phyloP scores from a whole-genome alignment of 2,888 invertebrate species.

The Polyploca ridens region DNA sequence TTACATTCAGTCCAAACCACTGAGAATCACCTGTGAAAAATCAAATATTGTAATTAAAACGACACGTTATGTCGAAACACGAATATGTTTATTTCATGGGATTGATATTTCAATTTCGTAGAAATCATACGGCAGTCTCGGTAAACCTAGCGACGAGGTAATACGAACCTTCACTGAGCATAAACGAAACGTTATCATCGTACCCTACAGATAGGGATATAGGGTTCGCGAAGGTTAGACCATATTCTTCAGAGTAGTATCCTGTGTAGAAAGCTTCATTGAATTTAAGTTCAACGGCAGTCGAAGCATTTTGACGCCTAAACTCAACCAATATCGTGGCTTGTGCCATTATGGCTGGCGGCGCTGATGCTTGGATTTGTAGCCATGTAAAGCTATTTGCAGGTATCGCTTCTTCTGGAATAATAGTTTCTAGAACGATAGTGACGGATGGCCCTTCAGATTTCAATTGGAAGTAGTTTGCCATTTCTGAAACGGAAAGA shows the following conservation, averaged over 20 bases:
- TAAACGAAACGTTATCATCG: slow-evolving; percentile 26
- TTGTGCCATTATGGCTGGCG: slow-evolving; percentile 32
- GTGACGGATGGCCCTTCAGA: slow-evolving; percentile 19
- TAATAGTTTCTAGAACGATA: slow-evolving; percentile 24
- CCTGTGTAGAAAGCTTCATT: slow-evolving; percentile 41
- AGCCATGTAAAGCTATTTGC: slow-evolving; percentile 38
- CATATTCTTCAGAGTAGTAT: slow-evolving; percentile 26
- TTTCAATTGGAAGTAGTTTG: slow-evolving; percentile 22
- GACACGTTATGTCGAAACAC: background rate
- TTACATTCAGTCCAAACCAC: slow-evolving; percentile 34
- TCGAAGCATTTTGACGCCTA: slow-evolving; percentile 15
- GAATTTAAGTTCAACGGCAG: slow-evolving; percentile 31
- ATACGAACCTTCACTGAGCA: slow-evolving; percentile 31
- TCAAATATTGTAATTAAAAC: slow-evolving; percentile 21
- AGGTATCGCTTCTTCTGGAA: slow-evolving; percentile 42
- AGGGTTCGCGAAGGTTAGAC: slow-evolving; percentile 28
- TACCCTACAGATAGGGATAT: slow-evolving; percentile 41
- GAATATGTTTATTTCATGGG: background rate
- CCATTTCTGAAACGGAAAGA: slow-evolving; percentile 23
- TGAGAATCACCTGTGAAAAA: slow-evolving; percentile 39
- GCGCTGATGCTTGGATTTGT: slow-evolving; percentile 41
- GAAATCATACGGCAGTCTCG: too few relatives aligned
- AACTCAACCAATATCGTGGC: slow-evolving; percentile 45
- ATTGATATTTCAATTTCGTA: background rate
- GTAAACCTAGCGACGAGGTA: background rate